These are phyloP conservation scores for Anser cygnoides DNA, from an alignment of 2,113 vertebrate genomes.

Conservation along the genomic window DNA sequence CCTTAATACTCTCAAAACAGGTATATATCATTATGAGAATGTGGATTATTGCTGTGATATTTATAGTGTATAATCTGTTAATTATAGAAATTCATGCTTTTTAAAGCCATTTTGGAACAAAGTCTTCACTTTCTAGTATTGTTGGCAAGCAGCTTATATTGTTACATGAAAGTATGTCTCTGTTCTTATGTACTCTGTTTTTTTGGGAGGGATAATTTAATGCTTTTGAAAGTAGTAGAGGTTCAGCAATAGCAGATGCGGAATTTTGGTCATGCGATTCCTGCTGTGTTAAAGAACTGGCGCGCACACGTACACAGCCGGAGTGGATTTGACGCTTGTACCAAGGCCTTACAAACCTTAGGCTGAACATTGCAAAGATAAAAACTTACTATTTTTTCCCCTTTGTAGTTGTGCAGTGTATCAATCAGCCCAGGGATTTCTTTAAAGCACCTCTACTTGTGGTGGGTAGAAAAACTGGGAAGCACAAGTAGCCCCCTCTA, in stretches of 20 bases:
- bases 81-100: neutral
- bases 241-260: constrained; percentile 18
- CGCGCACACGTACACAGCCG: neutral
- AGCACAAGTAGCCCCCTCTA: neutral
- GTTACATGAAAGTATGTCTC: neutral
- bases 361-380: neutral
- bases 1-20: neutral
- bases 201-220: constrained; percentile 17
- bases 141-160: constrained; percentile 10
- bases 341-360: neutral
- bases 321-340: neutral
- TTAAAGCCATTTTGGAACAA: neutral
- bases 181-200: constrained; percentile 1
- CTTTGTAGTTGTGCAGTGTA: neutral
- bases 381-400: neutral
- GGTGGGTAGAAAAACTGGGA: neutral
- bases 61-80: neutral
- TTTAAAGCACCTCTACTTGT: neutral
- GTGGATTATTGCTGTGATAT: neutral
- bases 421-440: neutral
- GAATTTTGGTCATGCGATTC: constrained; percentile 12
- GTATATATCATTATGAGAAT: neutral
- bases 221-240: constrained; percentile 1
- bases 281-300: constrained; percentile 10
- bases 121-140: neutral